Percentiles rank a stretch among this genome's conserved stretches.
Conservation (phyloP, 92 coral and sea anemone genomes). For the Meandrina meandrites region DNA sequence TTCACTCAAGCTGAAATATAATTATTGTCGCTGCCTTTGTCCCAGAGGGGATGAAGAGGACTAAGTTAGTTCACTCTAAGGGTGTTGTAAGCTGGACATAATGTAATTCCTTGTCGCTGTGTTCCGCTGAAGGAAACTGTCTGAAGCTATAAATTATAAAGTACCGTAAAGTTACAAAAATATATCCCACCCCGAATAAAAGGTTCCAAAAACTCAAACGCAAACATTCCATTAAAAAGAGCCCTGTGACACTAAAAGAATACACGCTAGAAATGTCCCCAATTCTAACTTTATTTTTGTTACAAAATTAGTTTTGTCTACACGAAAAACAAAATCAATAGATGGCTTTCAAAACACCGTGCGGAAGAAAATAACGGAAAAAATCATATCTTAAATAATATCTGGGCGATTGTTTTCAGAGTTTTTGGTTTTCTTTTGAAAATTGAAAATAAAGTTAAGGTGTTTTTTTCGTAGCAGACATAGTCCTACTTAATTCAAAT, state of each 20-base stretch:
- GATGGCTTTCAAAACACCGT: too few species aligned
- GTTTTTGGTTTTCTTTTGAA: not conserved
- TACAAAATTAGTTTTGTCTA: not conserved
- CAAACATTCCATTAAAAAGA: too few species aligned
- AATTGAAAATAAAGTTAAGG: too few species aligned
- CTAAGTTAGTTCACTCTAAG: too few species aligned
- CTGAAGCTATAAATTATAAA: not conserved
- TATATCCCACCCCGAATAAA: not conserved
- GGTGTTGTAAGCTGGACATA: not conserved
- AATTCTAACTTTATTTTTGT: not conserved
- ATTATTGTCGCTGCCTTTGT: too few species aligned
- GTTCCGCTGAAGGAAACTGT: not conserved
- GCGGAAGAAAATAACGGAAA: too few species aligned
- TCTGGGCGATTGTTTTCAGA: not conserved
- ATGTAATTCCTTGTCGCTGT: not conserved
- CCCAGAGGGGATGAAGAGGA: too few species aligned
- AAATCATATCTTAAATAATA: too few species aligned
- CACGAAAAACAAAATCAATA: too few species aligned
- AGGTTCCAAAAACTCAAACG: not conserved
- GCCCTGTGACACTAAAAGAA: not conserved
- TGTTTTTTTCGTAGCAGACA: too few species aligned
- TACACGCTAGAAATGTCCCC: not conserved
- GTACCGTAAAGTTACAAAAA: not conserved
- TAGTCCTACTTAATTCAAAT: not conserved
- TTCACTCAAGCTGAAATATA: too few species aligned